Percentiles rank a stretch among this genome's conserved stretches.
phyloP scores from a whole-genome alignment of 1,140 invertebrate species.

The Dryas iulia region DNA sequence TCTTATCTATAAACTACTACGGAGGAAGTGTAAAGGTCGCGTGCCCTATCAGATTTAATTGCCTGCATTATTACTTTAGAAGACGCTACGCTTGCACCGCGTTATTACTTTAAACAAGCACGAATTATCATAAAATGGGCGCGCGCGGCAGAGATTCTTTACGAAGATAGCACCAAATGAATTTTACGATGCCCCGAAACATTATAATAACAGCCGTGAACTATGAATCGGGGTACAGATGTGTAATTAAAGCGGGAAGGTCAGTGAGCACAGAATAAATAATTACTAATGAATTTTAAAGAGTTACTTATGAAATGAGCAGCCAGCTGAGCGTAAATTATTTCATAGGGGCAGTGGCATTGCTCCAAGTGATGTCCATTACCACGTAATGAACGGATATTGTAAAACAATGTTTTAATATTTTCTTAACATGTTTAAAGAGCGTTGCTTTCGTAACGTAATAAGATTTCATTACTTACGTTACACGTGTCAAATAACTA shows the following conservation, averaged over 20 bases:
- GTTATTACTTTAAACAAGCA: conserved; percentile 69
- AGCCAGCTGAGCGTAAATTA: conserved; percentile 71
- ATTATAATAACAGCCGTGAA: conserved; percentile 77
- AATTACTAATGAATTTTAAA: conserved; percentile 76
- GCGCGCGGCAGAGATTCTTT: conserved; percentile 49
- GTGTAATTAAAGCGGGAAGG: conserved; percentile 74
- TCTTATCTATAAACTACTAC: conserved; percentile 48
- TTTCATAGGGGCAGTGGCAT: conserved; percentile 72
- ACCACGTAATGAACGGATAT: conserved; percentile 54
- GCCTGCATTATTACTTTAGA: conserved; percentile 62
- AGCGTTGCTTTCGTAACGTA: conserved; percentile 22
- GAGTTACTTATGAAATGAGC: conserved; percentile 69
- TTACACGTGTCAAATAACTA: neutral
- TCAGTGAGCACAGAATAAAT: conserved; percentile 73
- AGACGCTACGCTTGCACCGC: conserved; percentile 58
- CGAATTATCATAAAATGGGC: conserved; percentile 60
- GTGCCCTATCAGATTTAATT: conserved; percentile 73
- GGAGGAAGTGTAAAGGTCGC: conserved; percentile 75
- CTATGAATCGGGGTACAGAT: conserved; percentile 64
- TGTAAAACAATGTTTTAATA: conserved; percentile 44
- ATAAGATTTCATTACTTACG: conserved; percentile 8
- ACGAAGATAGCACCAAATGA: conserved; percentile 53
- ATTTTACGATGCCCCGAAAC: conserved; percentile 60
- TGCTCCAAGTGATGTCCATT: conserved; percentile 55
- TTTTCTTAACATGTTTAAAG: conserved; percentile 25